These are phyloP conservation scores for Drosophila ficusphila DNA, from an alignment of 1,140 invertebrate genomes.

Conservation along the genomic window DNA sequence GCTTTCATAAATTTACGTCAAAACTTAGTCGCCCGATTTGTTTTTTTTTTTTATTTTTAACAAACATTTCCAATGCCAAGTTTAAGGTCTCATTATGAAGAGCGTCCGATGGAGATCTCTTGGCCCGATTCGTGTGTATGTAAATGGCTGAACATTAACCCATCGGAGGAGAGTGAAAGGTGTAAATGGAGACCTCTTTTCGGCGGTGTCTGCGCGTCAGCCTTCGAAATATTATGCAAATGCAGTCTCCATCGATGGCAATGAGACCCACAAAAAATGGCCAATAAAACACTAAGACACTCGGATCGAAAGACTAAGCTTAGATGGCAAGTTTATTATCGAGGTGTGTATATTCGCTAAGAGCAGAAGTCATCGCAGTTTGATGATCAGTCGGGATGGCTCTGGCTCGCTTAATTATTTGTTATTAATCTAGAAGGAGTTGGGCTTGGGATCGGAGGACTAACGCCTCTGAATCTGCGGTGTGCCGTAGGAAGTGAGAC, in stretches of 20 bases:
- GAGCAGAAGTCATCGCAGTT: slow-evolving; percentile 40
- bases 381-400: slow-evolving; percentile 51
- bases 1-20: slow-evolving; percentile 33
- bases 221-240: slow-evolving; percentile 72
- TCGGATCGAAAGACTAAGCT: slow-evolving; percentile 31
- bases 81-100: slow-evolving; percentile 51
- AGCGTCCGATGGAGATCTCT: slow-evolving; percentile 18
- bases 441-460: neutral
- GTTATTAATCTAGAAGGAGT: slow-evolving; percentile 53
- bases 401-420: slow-evolving; percentile 17
- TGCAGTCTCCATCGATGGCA: slow-evolving; percentile 55
- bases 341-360: slow-evolving; percentile 38
- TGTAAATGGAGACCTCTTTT: slow-evolving; percentile 61
- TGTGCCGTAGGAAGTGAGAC: slow-evolving; percentile 76
- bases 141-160: slow-evolving; percentile 31
- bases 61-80: slow-evolving; percentile 62
- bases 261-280: slow-evolving; percentile 46
- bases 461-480: slow-evolving; percentile 70
- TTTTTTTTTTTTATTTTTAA: slow-evolving; percentile 2
- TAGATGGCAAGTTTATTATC: slow-evolving; percentile 48
- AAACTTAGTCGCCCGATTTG: neutral
- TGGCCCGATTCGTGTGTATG: slow-evolving; percentile 39
- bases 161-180: slow-evolving; percentile 62
- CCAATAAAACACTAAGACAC: slow-evolving; percentile 43
- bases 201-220: slow-evolving; percentile 23